phyloP scores from a whole-genome alignment of 2,797 vertebrate species.

The Merluccius polli region DNA sequence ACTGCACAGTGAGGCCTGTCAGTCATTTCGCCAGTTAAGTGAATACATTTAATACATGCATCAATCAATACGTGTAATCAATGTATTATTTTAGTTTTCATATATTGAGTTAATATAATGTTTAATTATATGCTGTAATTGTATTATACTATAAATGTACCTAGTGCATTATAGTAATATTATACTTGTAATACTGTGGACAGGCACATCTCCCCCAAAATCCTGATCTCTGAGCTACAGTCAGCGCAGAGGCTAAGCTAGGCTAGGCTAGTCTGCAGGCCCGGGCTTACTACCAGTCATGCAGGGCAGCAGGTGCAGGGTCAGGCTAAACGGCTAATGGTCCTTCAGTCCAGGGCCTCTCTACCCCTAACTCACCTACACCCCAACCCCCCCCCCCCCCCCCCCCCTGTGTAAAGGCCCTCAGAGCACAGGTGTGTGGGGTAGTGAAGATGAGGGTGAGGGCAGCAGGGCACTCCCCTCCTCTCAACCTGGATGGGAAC shows the following conservation, averaged over 20 bases:
- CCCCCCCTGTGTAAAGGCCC: slow-evolving; percentile 45
- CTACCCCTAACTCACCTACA: not conserved
- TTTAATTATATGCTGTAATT: no score
- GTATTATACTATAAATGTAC: no score
- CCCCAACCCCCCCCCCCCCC: no score
- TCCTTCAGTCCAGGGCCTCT: slow-evolving; percentile 45
- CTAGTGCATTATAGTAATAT: not conserved
- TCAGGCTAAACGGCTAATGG: slow-evolving; percentile 57
- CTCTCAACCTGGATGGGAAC: slow-evolving; percentile 70
- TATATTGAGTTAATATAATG: no score
- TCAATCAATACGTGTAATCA: no score
- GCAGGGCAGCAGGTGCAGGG: slow-evolving; percentile 57
- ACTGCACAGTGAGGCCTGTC: no score
- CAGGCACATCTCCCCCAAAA: not conserved
- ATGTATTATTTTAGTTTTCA: no score
- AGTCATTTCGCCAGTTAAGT: no score
- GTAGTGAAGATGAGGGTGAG: not conserved
- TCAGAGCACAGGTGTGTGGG: slow-evolving; percentile 43
- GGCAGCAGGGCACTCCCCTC: slow-evolving; percentile 16
- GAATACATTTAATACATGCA: no score
- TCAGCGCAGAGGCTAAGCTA: not conserved
- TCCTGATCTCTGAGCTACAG: not conserved
- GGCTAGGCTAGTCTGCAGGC: slow-evolving; percentile 3
- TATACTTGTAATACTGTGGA: no score
- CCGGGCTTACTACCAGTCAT: slow-evolving; percentile 46